These are phyloP conservation scores for Astropecten irregularis DNA, from an alignment of 53 echinoderm and acorn worm genomes.

Conservation along the genomic window DNA sequence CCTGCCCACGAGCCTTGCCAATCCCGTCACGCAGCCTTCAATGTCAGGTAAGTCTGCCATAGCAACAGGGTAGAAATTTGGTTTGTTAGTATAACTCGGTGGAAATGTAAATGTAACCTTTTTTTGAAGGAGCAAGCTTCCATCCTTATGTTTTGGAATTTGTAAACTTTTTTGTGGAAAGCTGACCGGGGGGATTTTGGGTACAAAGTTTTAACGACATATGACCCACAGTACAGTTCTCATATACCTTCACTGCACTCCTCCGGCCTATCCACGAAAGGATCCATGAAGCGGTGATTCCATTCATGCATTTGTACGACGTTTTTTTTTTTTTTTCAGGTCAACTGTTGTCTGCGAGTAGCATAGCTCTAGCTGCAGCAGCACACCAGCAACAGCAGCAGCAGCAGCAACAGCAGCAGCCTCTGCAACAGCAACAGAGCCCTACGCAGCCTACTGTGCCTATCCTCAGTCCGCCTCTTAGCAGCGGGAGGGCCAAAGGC, in stretches of 20 bases:
- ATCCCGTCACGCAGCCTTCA: conserved; percentile 48
- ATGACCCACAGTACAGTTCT: no score
- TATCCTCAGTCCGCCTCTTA: conserved; percentile 45
- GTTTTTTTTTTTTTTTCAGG: conserved; percentile 17
- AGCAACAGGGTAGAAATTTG: no score
- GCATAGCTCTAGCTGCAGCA: conserved; percentile 36
- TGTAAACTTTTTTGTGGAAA: not conserved
- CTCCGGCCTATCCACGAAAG: no score
- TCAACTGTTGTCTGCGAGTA: conserved; percentile 10
- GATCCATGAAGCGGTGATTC: no score
- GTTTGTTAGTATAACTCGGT: no score
- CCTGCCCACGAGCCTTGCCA: conserved; percentile 20
- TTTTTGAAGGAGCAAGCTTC: no score
- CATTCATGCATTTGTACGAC: no score
- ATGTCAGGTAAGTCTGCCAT: conserved; percentile 45
- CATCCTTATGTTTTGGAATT: no score
- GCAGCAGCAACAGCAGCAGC: not conserved
- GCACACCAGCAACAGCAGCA: conserved; percentile 23
- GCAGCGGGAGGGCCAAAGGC: conserved; percentile 39
- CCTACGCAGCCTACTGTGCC: conserved; percentile 40
- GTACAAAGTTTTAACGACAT: no score
- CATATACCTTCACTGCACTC: no score
- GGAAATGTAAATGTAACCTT: no score
- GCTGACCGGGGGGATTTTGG: no score
- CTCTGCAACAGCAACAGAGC: not conserved